Base-by-base conservation (phyloP, 2,888 invertebrate genomes). In the Tipula lateralis region DNA sequence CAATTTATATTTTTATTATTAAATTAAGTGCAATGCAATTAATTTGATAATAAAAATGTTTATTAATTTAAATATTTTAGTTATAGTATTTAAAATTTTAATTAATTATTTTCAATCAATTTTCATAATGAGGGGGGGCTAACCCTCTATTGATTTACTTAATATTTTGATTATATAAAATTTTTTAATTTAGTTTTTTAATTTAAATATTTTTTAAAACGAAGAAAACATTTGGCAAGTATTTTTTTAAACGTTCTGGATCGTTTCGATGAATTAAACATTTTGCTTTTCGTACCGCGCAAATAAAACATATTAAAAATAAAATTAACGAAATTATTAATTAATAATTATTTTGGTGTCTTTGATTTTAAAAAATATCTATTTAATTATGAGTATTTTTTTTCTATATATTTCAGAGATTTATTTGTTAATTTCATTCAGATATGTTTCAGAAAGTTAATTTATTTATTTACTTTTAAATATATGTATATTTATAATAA, bases 401-500 rank as follows among this genome's bases (percentile, higher is more conserved):
- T 50, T 66, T 24, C 24, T 66, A 66, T 13, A 66, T 66, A 66
- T 66, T n/a, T 66, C 66, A 66, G 66, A 66, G 66, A 24, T 19
- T 66, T 44, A 66, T 66, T 66, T 66, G 24, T 66, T 66, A 66
- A 44, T 44, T 44, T 66, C 24, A 66, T 24, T 66, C 66, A 66
- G 66, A 66, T 66, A 66, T 66, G 66, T 66, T 66, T 66, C 66
- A 66, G 66, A 66, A 66, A 66, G 66, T 66, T 66, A 44, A 66
- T 66, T 66, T 66, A 7, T 66, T 24, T 66, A 66, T 66, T 66
- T 66, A 24, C 24, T 66, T 66, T 66, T 66, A 66, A 44, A 66
- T 66, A 66, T 44, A 44, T 44, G 3, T n/a, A n/a, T 44, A 44
- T 44, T n/a, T 44, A 66, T 24, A 13, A n/a, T n/a, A n/a, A n/a